These are phyloP conservation scores for human DNA, from an alignment of 2,113 vertebrate genomes.

Conservation along the genomic window DNA sequence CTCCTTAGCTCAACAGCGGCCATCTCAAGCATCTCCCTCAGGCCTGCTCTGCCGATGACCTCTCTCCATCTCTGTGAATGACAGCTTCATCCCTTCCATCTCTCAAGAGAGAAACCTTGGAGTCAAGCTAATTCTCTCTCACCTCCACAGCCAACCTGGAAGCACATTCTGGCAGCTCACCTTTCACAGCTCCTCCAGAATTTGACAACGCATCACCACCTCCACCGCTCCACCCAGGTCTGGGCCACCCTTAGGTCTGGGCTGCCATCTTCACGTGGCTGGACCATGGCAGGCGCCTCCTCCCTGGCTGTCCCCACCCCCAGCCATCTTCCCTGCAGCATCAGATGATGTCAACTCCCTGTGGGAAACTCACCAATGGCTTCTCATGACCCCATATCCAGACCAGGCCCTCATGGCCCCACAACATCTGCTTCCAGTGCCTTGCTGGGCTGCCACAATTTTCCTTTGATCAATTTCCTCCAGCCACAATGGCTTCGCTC, in stretches of 20 bases:
- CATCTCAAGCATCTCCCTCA: neutral
- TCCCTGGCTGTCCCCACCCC: neutral
- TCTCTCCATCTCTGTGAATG: fast-evolving
- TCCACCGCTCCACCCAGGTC: neutral
- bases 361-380: neutral
- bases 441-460: neutral
- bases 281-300: too few relatives aligned
- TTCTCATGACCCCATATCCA: neutral
- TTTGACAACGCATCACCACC: neutral
- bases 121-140: neutral
- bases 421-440: fast-evolving
- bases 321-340: neutral
- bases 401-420: neutral
- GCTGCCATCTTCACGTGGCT: too few relatives aligned
- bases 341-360: neutral
- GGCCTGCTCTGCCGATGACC: neutral
- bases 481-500: neutral
- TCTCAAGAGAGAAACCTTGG: neutral
- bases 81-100: neutral
- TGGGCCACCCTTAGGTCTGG: neutral
- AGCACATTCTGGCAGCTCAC: neutral
- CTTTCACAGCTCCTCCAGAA: too few relatives aligned
- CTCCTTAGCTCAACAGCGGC: neutral
- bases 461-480: neutral
- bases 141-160: neutral